Percentiles rank a stretch among this genome's conserved stretches.
Evolutionary conservation across 64 coral and sea anemone genomes (phyloP).

Genomic region (Cladopsammia gracilis): DNA sequence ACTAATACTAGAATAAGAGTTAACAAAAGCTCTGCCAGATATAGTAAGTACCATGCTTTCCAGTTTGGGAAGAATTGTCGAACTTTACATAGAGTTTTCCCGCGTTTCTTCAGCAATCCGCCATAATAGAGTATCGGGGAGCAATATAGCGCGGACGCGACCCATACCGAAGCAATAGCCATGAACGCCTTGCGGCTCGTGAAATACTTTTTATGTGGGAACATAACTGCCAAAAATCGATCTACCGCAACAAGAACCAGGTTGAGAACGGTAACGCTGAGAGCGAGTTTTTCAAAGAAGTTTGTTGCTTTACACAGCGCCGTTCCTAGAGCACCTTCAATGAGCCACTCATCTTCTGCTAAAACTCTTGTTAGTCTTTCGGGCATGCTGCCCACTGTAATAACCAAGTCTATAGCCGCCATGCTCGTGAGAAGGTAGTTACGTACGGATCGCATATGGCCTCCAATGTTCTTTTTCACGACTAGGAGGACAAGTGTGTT

Average conservation of each 20-base stretch:
- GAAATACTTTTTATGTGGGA: slow-evolving; percentile 29
- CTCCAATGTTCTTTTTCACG: slow-evolving; percentile 41
- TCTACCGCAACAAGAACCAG: slow-evolving; percentile 45
- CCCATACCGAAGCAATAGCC: slow-evolving; percentile 43
- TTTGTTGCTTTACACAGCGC: slow-evolving; percentile 49
- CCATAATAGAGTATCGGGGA: slow-evolving; percentile 34
- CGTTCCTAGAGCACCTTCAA: slow-evolving; percentile 20
- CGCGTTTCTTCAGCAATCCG: not conserved
- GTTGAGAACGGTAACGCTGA: slow-evolving; percentile 26
- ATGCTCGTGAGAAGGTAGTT: slow-evolving; percentile 58
- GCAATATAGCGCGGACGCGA: slow-evolving; percentile 25
- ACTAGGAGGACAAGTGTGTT: slow-evolving; percentile 50
- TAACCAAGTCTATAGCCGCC: slow-evolving; percentile 48
- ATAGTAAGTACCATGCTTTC: slow-evolving; percentile 47
- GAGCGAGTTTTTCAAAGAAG: slow-evolving; percentile 58
- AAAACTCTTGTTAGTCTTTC: slow-evolving; percentile 51
- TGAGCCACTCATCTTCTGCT: slow-evolving; percentile 44
- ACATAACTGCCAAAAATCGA: slow-evolving; percentile 56
- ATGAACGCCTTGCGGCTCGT: not conserved
- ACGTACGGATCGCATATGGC: slow-evolving; percentile 56
- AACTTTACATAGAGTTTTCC: slow-evolving; percentile 37
- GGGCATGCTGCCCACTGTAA: slow-evolving; percentile 50
- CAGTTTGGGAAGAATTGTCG: slow-evolving; percentile 50
- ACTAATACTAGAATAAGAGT: slow-evolving; percentile 41
- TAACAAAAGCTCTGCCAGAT: slow-evolving; percentile 6